A percentile compares a stretch with the other conserved stretches of the same genome.
Conservation (phyloP, 2,888 invertebrate genomes). For the Macrostomum cliftonense region DNA sequence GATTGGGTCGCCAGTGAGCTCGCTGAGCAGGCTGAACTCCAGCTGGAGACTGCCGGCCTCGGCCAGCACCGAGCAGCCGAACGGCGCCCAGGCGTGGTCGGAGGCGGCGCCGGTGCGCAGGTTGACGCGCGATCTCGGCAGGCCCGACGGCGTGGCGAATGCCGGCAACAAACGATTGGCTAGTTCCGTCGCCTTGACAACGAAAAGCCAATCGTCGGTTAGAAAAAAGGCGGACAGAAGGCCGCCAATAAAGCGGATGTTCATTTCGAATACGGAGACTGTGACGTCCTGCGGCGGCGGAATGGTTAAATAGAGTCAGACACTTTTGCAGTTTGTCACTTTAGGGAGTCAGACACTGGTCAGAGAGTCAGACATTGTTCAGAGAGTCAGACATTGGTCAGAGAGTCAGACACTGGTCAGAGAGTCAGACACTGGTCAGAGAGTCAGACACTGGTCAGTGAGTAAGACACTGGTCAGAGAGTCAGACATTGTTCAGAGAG, state of each 20-base stretch:
- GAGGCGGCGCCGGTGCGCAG: constrained; percentile 62
- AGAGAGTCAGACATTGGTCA: too few relatives aligned
- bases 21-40: constrained; percentile 87
- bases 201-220: constrained; percentile 49
- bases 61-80: constrained; percentile 71
- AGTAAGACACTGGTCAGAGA: too few relatives aligned
- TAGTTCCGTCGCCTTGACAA: constrained; percentile 71
- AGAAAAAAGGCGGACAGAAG: background rate
- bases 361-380: too few relatives aligned
- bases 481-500: too few relatives aligned
- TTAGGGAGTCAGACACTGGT: too few relatives aligned
- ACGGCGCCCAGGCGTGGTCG: constrained; percentile 90
- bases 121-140: constrained; percentile 82
- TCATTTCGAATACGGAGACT: background rate
- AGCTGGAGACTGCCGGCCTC: constrained; percentile 90
- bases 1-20: constrained; percentile 71
- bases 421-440: too few relatives aligned
- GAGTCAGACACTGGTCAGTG: too few relatives aligned
- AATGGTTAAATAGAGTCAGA: too few relatives aligned
- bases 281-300: too few relatives aligned
- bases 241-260: background rate
- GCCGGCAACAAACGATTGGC: constrained; percentile 84
- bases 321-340: too few relatives aligned
- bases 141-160: constrained; percentile 85
- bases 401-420: too few relatives aligned